Evolutionary conservation across 2,113 vertebrate species (phyloP).

Genomic region (Alexandromys fortis): DNA sequence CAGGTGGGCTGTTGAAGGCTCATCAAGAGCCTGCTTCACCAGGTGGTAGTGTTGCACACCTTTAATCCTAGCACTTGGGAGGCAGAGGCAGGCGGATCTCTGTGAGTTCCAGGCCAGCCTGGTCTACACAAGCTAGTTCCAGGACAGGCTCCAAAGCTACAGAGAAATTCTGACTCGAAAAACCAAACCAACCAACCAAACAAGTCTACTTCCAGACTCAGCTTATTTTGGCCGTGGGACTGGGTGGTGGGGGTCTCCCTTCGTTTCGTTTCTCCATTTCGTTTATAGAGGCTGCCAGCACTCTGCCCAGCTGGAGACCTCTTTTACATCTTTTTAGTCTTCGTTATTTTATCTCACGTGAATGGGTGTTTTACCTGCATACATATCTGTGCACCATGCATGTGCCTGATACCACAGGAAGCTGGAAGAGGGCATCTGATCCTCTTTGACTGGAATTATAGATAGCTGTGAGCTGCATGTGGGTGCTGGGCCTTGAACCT

Average conservation of each 20-base stretch:
- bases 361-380: background rate
- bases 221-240: background rate
- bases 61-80: no score
- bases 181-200: no score
- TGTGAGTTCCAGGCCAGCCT: no score
- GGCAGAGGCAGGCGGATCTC: no score
- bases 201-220: background rate
- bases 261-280: background rate
- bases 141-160: no score
- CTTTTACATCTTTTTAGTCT: background rate
- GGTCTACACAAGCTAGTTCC: no score
- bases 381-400: background rate
- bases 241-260: background rate
- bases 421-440: background rate
- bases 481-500: background rate
- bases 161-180: no score
- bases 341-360: background rate
- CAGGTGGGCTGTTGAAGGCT: background rate
- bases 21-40: background rate
- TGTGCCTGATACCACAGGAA: background rate
- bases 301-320: background rate
- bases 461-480: background rate
- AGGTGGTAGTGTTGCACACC: no score
- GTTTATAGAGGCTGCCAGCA: background rate
- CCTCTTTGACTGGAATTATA: background rate